Percentiles rank a stretch among this genome's conserved stretches.
Evolutionary conservation across 1,140 invertebrate species (phyloP).

Genomic region (Ericerus pela): DNA sequence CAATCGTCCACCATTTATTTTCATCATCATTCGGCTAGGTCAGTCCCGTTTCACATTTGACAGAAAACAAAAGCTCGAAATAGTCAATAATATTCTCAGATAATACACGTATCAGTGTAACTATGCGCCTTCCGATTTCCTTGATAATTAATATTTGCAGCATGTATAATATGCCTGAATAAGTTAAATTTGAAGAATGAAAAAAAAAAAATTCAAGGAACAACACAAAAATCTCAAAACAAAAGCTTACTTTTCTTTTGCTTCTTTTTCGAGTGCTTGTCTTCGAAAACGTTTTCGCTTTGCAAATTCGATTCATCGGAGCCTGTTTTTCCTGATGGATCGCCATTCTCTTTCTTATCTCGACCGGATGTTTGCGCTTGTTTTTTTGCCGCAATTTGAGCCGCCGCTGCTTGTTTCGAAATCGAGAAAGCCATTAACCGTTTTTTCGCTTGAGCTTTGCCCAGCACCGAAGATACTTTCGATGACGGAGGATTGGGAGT

Average conservation of each 20-base stretch:
- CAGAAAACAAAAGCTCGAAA: too few species aligned
- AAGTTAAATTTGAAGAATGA: too few species aligned
- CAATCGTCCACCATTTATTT: too few species aligned
- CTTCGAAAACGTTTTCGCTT: neutral
- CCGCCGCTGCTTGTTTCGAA: constrained; percentile 23
- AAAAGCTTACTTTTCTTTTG: neutral
- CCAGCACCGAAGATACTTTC: constrained; percentile 19
- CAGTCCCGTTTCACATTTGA: too few species aligned
- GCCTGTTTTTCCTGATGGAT: constrained; percentile 4
- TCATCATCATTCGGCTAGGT: neutral
- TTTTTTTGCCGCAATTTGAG: constrained; percentile 13
- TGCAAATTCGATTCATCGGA: too few species aligned
- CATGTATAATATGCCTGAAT: too few species aligned
- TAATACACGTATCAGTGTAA: too few species aligned
- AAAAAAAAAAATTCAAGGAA: too few species aligned
- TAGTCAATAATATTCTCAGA: too few species aligned
- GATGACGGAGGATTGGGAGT: neutral
- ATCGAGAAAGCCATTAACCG: constrained; percentile 29
- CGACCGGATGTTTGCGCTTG: constrained; percentile 3
- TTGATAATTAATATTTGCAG: too few species aligned
- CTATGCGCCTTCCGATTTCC: too few species aligned
- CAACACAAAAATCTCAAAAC: too few species aligned
- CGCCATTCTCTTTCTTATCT: constrained; percentile 12
- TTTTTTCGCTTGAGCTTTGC: constrained; percentile 29
- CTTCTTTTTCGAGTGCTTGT: neutral